Evolutionary conservation across 1,140 invertebrate genomes (phyloP), one percentile per base, ranked within the genome.

Genomic region (Heliothis subflexa): DNA sequence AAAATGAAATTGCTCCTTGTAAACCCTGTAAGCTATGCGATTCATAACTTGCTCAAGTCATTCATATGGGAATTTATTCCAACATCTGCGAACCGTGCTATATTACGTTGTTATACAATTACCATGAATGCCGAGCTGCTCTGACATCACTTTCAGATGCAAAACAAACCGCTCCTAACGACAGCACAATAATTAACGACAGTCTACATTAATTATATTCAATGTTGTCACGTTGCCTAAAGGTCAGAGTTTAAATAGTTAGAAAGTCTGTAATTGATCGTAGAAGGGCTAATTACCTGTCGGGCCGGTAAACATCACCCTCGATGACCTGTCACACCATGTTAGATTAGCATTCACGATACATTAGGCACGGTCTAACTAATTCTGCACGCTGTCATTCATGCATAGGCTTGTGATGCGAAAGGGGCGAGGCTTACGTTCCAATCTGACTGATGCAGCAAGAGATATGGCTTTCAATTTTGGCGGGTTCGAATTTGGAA

Each of bases 261-360:
- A 14, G 47, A 70, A 71, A 71, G 50, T 50, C 21, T 21, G 9
- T 55, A 71, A 71, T 55, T 71, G 25, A 33, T 55, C n/a, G 47
- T 9, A 49, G 21, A 52, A 70, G 40, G 50, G 50, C 50, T 71
- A 54, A 55, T 71, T 55, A 55, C 50, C n/a, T 52, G 62, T 47
- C 66, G 52, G 47, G 47, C 16, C 66, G 47, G 18, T 70, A 28
- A 70, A 52, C 21, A 25, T n/a, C 18, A 52, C 49, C 49, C 47
- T 28, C 18, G 21, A 13, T 70, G 66, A 28, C 66, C 66, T 70
- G 66, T 52, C 66, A 70, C 66, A 28, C 18, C 21, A 47, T 9
- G 18, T 70, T 52, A 50, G 18, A 70, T 70, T 59, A 59, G 57
- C 72, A 74, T 74, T 74, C 72, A 50, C 55, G 57, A 74, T 61